Evolutionary conservation across 2,113 vertebrate species (phyloP), one percentile per base, ranked within the genome.

Genomic region (Ammodytes marinus): DNA sequence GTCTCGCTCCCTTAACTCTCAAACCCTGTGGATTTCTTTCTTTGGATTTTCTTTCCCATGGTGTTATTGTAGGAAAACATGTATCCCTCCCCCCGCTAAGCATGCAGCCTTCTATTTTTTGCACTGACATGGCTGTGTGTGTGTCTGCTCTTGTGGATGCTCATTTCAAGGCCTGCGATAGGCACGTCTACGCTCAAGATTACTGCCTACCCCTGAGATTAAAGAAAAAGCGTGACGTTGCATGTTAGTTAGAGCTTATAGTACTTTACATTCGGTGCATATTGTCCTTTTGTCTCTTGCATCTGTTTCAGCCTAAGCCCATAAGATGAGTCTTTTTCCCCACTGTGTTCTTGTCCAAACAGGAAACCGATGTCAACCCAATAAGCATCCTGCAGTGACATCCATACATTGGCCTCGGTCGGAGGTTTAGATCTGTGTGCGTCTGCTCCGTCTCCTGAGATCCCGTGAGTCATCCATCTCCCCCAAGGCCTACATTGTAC

Each of bases 391-490:
- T 6, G 35, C 81, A 8, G 66, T 73, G 74, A 86, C 83, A 82
- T 88, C 74, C 86, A 85, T 81, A 83, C 80, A 65, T 80, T 79
- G 71, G 82, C 91, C 87, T 4, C 27, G 27, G 15, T 80, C 79
- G 83, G 74, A 82, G 71, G 77, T 80, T 85, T 53, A 39, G 69
- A 40, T 53, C 60, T 87, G 79, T 74, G 76, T 84, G 71, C 55
- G 66, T 74, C 81, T 37, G 83, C 80, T 83, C 60, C 42, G 61
- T 90, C 86, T 92, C 82, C 85, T 86, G 83, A 86, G 88, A 87
- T 88, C 80, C 74, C 70, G 7, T 94, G 92, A 93, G 70, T 93
- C 93, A 94, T 91, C 88, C 79, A 68, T 90, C 85, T 87, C 74
- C 80, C 80, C 83, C 59, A 68, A 59, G 86, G 88, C 84, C 65